Conservation (phyloP, 2,797 vertebrate species). For the Prunella strophiata region DNA sequence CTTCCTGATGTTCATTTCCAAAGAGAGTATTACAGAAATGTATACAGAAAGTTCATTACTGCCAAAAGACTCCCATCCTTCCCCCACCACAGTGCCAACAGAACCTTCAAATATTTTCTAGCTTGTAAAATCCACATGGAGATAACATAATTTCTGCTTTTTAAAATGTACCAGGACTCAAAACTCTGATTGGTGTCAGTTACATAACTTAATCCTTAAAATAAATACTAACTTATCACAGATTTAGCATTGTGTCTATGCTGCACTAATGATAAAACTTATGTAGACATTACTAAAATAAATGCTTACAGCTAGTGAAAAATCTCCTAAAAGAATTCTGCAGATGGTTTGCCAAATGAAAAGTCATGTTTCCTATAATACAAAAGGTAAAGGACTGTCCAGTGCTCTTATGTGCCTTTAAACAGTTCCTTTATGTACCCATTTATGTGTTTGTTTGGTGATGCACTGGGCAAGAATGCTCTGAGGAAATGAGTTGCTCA, state of each 20-base stretch:
- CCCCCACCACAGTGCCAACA: background rate
- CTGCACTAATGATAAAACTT: background rate
- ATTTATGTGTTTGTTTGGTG: background rate
- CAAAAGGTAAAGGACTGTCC: background rate
- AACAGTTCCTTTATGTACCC: background rate
- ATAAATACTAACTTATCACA: background rate
- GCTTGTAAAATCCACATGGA: background rate
- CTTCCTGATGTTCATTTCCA: background rate
- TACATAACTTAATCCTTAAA: background rate
- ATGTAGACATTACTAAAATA: background rate
- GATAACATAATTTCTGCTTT: background rate
- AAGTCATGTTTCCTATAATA: background rate
- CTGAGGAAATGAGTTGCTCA: constrained; percentile 1
- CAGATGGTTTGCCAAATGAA: background rate
- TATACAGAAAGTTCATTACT: background rate
- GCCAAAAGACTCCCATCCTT: background rate
- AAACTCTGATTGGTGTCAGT: background rate
- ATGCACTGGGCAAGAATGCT: background rate
- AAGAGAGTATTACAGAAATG: background rate
- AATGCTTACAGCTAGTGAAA: background rate
- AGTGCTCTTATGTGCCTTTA: background rate
- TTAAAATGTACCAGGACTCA: background rate
- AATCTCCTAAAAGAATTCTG: background rate
- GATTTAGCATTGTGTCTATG: background rate
- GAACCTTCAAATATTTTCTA: background rate